These are phyloP conservation scores for Latheticus oryzae DNA, from an alignment of 2,888 invertebrate genomes.

Conservation along the genomic window DNA sequence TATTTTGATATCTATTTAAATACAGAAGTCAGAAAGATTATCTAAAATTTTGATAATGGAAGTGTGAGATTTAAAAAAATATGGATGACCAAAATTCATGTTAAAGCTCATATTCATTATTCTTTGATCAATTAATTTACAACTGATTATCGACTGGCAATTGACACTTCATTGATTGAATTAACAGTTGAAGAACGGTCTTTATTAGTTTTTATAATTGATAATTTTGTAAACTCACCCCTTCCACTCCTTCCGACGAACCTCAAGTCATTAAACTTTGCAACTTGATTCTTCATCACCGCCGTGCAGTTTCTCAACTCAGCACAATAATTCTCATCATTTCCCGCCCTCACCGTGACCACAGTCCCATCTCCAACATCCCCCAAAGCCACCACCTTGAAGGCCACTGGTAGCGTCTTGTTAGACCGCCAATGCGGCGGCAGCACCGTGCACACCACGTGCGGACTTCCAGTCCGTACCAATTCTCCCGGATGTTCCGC, in stretches of 20 bases:
- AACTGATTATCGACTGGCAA: no score
- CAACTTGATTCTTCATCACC: constrained; percentile 98
- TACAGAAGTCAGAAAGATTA: no score
- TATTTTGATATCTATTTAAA: no score
- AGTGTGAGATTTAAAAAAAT: no score
- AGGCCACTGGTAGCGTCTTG: constrained; percentile 96
- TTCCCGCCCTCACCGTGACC: constrained; percentile 95
- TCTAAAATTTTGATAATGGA: no score
- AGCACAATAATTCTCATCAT: constrained; percentile 98
- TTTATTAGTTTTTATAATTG: no score
- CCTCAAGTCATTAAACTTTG: constrained; percentile 98
- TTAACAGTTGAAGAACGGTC: no score
- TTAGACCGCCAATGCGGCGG: constrained; percentile 98
- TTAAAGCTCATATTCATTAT: no score
- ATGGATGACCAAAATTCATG: no score
- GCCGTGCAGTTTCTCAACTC: constrained; percentile 95
- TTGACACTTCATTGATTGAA: no score
- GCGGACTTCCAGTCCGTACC: constrained; percentile 92
- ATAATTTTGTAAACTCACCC: constrained; percentile 84
- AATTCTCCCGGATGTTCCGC: constrained; percentile 93
- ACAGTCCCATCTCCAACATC: constrained; percentile 96
- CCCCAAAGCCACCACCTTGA: constrained; percentile 94
- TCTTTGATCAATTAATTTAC: no score
- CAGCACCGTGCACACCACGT: constrained; percentile 94
- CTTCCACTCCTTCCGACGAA: constrained; percentile 98